Evolutionary conservation across 1,140 invertebrate species (phyloP), one percentile per base, ranked within the genome.

Genomic region (Hycleus phaleratus): DNA sequence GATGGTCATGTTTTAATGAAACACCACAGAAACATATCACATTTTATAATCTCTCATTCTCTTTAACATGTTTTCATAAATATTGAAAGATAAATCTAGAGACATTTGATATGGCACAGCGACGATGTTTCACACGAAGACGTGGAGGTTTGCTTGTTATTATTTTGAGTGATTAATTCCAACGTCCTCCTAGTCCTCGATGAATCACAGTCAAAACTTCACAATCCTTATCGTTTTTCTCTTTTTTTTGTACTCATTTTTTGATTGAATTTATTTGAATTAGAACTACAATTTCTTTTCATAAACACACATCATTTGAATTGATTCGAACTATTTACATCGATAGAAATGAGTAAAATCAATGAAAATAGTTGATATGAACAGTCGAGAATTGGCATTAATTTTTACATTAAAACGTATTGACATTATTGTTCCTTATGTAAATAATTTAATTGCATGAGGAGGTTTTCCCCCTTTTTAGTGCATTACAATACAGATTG

Each of bases 1-100:
- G 10, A 2, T 6, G 38, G 38, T 2, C 6, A 39, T 39, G 26
- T 18, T 11, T 25, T 43, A 56, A 56, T 42, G 48, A 49, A 49
- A 48, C 11, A 40, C 10, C 3, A 49, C 25, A 42, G 56, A 59
- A 63, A 63, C 58, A 63, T 63, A 63, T 63, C 61, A 63, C 61
- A 60, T 63, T 63, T 63, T 60, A 56, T 60, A 39, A 59, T 59
- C 48, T 49, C 42, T 59, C 38, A 55, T 57, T 46, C 40, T 46
- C 42, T 53, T 11, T 49, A 6, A 39, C 18, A 39, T 39, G 38
- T 39, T 39, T 1, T 39, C 38, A 39, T 7, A 39, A 10, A 18
- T 18, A 18, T 18, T 18, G 18, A 18, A 18, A 18, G 18, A 18
- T 18, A 18, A 18, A 18, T 18, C 18, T 18, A 18, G 2, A 18